A percentile compares a stretch with the other conserved stretches of the same genome.
These are phyloP conservation scores for Amniataba percoides DNA, from an alignment of 2,797 vertebrate genomes.

Conservation along the genomic window DNA sequence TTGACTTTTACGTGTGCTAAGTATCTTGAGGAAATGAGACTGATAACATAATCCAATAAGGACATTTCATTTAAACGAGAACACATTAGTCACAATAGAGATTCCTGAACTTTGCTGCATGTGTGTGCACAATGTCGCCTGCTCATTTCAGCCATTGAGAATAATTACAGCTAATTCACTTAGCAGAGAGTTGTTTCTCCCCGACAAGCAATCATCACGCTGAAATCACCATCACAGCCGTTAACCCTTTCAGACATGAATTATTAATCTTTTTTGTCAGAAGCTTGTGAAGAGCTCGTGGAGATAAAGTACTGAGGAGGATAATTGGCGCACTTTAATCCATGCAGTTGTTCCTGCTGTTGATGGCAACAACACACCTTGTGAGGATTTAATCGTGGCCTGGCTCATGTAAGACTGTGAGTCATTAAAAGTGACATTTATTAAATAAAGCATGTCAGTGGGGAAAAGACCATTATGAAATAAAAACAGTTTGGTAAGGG, in stretches of 20 bases:
- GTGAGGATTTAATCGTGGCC: neutral
- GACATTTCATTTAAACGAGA: constrained; percentile 33
- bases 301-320: constrained; percentile 43
- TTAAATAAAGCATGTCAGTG: neutral
- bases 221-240: constrained; percentile 55
- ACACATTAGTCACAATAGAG: neutral
- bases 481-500: neutral
- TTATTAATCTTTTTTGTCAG: constrained; percentile 51
- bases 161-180: constrained; percentile 69
- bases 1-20: constrained; percentile 11
- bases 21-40: constrained; percentile 10
- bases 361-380: constrained; percentile 17
- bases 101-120: constrained; percentile 25
- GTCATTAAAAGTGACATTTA: neutral
- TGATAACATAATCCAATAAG: neutral
- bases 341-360: constrained; percentile 18
- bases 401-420: neutral
- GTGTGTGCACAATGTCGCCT: constrained; percentile 30
- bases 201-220: constrained; percentile 64
- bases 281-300: constrained; percentile 35
- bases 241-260: neutral
- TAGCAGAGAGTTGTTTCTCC: constrained; percentile 47
- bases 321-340: constrained; percentile 48
- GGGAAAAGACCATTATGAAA: neutral
- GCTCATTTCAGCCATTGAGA: constrained; percentile 53